phyloP scores from a whole-genome alignment of 2,888 invertebrate species.

The Agrochola lota region DNA sequence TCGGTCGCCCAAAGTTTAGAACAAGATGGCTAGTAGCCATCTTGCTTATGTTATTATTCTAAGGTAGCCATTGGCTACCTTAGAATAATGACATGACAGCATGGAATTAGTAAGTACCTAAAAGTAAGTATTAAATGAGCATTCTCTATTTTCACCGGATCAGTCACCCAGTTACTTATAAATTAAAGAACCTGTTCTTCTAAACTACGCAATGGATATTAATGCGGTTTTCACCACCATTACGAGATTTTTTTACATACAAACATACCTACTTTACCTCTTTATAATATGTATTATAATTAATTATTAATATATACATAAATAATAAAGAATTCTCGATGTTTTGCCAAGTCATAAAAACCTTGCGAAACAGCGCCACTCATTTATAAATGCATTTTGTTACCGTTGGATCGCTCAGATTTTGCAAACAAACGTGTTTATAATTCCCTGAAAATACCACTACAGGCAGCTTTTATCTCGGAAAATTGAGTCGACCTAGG shows the following conservation, averaged over 20 bases:
- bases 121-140: too few species aligned
- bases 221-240: not conserved
- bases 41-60: too few species aligned
- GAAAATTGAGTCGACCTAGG: constrained; percentile 18
- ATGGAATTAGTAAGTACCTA: too few species aligned
- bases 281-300: not conserved
- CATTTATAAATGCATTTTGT: not conserved
- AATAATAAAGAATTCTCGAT: too few species aligned
- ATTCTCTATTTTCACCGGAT: too few species aligned
- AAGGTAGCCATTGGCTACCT: too few species aligned
- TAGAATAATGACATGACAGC: too few species aligned
- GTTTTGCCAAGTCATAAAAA: too few species aligned
- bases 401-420: not conserved
- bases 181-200: not conserved
- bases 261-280: not conserved
- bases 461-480: constrained; percentile 34
- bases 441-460: constrained; percentile 15
- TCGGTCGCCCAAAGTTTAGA: too few species aligned
- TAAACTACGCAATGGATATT: not conserved
- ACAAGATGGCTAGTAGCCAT: too few species aligned
- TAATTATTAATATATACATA: not conserved
- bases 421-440: constrained; percentile 1
- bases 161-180: too few species aligned
- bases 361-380: not conserved
- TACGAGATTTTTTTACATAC: not conserved